Evolutionary conservation across 2,797 vertebrate genomes (phyloP).

Genomic region (Hypotaenidia okinawae): DNA sequence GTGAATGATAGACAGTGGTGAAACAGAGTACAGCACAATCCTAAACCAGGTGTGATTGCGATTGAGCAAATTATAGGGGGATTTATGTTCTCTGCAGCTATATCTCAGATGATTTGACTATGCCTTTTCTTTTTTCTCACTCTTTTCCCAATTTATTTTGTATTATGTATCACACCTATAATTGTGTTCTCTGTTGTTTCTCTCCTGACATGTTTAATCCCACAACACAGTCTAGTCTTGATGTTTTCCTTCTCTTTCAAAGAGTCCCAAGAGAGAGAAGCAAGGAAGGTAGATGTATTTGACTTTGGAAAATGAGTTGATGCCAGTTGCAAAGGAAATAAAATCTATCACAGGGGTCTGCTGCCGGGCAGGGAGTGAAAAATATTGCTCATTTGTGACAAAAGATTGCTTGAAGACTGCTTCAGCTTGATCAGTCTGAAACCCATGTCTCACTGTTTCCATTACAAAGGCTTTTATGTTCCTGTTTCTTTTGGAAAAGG

Average conservation of each 20-base stretch:
- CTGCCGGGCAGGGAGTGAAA: not conserved
- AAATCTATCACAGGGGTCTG: constrained; percentile 54
- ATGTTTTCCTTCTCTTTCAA: constrained; percentile 66
- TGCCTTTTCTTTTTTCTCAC: not conserved
- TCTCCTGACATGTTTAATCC: constrained; percentile 61
- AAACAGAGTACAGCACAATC: not conserved
- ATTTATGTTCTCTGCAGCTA: constrained; percentile 9
- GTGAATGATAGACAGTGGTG: not conserved
- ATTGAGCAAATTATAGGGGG: constrained; percentile 2
- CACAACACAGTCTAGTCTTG: constrained; percentile 44
- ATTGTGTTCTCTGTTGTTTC: constrained; percentile 61
- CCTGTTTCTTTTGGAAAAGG: constrained; percentile 57
- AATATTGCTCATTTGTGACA: constrained; percentile 59
- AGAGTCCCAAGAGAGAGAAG: constrained; percentile 52
- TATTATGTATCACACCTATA: constrained; percentile 41
- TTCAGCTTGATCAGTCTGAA: constrained; percentile 57
- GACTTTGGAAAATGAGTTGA: constrained; percentile 65
- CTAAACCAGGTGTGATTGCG: not conserved
- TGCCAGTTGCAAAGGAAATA: constrained; percentile 57
- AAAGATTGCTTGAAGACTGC: constrained; percentile 50
- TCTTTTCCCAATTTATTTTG: constrained; percentile 39
- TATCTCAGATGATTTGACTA: not conserved
- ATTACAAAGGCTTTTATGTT: constrained; percentile 53
- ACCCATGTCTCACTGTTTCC: constrained; percentile 27
- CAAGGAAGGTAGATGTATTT: constrained; percentile 61